Conservation (phyloP, 2,113 vertebrate genomes). For the Bos javanicus region DNA sequence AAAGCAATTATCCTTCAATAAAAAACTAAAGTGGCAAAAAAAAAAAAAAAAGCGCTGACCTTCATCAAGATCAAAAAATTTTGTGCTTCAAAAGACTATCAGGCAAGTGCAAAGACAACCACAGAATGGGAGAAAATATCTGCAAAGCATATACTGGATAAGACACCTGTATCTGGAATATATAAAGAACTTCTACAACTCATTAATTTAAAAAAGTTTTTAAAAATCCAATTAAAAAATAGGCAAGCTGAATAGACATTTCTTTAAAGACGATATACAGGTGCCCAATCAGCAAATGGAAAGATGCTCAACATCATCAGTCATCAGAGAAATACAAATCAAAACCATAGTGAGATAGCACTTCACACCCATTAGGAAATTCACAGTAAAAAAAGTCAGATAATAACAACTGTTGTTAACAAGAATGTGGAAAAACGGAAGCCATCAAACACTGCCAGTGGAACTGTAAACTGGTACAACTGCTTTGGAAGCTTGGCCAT, state of each 20-base stretch:
- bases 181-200: background rate
- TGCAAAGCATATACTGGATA: background rate
- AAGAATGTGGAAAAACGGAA: background rate
- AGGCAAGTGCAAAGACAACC: background rate
- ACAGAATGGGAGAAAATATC: background rate
- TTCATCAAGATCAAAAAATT: background rate
- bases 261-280: background rate
- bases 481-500: background rate
- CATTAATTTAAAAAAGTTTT: background rate
- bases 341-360: background rate
- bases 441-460: background rate
- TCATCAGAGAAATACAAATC: background rate
- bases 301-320: background rate
- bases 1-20: background rate
- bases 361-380: background rate
- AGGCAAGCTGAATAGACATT: background rate
- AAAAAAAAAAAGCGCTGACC: background rate
- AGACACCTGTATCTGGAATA: background rate
- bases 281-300: background rate
- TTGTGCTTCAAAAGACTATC: background rate
- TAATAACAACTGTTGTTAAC: background rate
- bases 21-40: background rate
- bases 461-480: background rate
- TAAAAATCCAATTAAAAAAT: background rate
- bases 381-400: background rate